Conservation (phyloP, 1,140 invertebrate species). For the Coptotermes formosanus region DNA sequence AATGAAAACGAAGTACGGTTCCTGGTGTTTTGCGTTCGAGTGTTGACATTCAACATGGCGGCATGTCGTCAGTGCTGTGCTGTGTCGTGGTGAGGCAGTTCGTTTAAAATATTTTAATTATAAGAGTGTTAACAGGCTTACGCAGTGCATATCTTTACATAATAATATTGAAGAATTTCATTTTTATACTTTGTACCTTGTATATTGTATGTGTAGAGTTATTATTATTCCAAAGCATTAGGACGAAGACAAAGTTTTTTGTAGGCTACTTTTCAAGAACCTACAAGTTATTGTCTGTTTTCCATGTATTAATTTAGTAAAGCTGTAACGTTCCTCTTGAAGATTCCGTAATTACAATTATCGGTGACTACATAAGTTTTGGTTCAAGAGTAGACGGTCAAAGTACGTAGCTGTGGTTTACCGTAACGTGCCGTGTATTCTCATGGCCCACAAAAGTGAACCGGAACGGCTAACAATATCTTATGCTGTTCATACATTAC, state of each 20-base stretch:
- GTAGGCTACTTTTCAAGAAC: background rate
- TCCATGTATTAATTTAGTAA: background rate
- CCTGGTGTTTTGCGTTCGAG: constrained; percentile 21
- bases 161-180: background rate
- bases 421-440: background rate
- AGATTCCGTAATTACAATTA: background rate
- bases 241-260: background rate
- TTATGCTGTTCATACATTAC: background rate
- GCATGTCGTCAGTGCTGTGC: constrained; percentile 92
- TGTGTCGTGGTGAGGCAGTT: constrained; percentile 77
- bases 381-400: background rate
- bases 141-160: background rate
- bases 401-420: background rate
- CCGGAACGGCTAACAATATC: background rate
- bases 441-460: background rate
- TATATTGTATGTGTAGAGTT: background rate
- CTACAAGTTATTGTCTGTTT: background rate
- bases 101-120: constrained; percentile 3
- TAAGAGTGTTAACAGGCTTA: background rate
- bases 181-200: background rate
- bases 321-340: background rate
- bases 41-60: constrained; percentile 81
- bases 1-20: constrained; percentile 23
- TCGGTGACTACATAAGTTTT: background rate
- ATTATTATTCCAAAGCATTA: constrained; percentile 12